These are phyloP conservation scores for Amphiura filiformis DNA, from an alignment of 35 echinoderm and acorn worm genomes.

Conservation along the genomic window DNA sequence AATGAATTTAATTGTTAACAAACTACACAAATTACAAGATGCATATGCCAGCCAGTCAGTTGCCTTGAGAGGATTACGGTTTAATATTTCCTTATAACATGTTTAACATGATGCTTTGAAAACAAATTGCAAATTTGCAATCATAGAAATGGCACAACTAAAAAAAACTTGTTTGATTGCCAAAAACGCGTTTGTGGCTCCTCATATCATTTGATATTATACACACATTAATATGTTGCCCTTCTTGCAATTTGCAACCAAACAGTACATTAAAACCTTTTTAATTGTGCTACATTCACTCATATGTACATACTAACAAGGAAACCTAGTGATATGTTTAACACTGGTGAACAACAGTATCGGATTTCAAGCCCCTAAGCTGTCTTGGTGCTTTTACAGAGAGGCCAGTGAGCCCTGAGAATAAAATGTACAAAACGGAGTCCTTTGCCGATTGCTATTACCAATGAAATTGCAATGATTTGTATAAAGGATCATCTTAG, in stretches of 20 bases:
- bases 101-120: no score
- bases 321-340: not conserved
- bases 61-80: no score
- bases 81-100: no score
- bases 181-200: conserved; percentile 5
- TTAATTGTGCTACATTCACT: not conserved
- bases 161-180: not conserved
- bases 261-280: not conserved
- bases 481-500: conserved; percentile 4
- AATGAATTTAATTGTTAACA: no score
- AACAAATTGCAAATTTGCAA: no score
- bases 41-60: no score
- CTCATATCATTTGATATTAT: not conserved
- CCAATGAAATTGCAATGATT: conserved; percentile 1
- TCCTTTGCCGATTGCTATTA: not conserved
- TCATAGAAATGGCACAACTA: no score
- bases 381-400: not conserved
- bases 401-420: not conserved
- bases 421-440: not conserved
- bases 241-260: not conserved
- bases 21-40: no score
- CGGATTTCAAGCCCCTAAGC: not conserved
- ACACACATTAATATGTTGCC: not conserved
- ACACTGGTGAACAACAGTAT: not conserved
- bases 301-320: not conserved